Percentiles rank a stretch among this genome's conserved stretches.
Conservation (phyloP, 2,888 invertebrate species). For the Hypomecis punctinalis region DNA sequence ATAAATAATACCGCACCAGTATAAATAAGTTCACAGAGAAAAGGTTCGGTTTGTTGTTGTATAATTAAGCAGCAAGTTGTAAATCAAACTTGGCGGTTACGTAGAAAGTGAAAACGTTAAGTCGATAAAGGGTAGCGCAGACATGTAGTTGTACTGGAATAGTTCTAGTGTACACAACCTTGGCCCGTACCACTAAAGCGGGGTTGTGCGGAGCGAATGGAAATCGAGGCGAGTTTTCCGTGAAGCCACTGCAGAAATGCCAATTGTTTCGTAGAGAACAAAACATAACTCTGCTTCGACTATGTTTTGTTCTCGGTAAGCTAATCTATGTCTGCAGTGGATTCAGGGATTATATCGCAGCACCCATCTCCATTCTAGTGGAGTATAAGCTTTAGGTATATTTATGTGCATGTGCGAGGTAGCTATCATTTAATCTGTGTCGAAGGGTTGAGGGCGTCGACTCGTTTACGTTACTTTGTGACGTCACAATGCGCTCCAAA, state of each 20-base stretch:
- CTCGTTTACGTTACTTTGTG: conserved; percentile 26
- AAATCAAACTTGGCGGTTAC: conserved; percentile 27
- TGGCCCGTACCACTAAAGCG: not conserved
- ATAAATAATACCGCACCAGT: conserved; percentile 4
- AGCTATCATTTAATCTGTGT: conserved; percentile 13
- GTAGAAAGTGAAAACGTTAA: conserved; percentile 24
- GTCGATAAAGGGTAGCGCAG: conserved; percentile 28
- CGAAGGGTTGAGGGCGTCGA: conserved; percentile 23
- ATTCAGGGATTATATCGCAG: no score
- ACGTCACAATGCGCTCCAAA: conserved; percentile 23
- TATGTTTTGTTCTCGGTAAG: no score
- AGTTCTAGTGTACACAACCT: conserved; percentile 10
- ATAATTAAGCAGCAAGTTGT: conserved; percentile 28
- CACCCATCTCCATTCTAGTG: no score
- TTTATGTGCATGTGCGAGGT: conserved; percentile 15
- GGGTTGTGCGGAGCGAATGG: no score
- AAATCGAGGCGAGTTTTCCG: no score
- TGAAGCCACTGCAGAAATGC: no score
- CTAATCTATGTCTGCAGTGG: no score
- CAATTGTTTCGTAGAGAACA: no score
- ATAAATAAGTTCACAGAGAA: conserved; percentile 19
- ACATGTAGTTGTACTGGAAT: conserved; percentile 7
- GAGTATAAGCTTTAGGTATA: not conserved
- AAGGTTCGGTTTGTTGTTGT: conserved; percentile 28
- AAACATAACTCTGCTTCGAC: no score